Evolutionary conservation across 37 sponge, comb jelly and placozoan genomes (phyloP).

Genomic region (Crambe crambe): DNA sequence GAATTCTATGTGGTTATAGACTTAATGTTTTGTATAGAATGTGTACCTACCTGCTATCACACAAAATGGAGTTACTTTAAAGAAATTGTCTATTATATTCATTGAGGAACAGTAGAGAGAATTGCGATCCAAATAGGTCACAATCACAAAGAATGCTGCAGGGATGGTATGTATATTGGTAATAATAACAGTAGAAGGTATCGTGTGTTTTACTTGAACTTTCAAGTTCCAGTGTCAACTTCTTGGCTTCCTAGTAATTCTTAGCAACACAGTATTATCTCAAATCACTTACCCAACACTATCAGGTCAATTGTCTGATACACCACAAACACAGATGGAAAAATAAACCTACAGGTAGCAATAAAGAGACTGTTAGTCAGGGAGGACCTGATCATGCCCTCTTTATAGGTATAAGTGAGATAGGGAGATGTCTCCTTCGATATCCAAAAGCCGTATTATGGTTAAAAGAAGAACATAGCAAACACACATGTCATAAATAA

Average conservation of each 20-base stretch:
- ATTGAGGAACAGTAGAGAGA: not conserved
- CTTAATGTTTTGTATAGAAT: too few relatives aligned
- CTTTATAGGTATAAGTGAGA: too few relatives aligned
- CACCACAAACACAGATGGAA: not conserved
- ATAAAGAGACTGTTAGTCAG: too few relatives aligned
- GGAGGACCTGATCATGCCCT: too few relatives aligned
- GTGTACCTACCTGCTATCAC: constrained; percentile 5
- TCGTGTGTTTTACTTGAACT: too few relatives aligned
- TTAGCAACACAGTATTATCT: not conserved
- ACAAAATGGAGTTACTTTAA: not conserved
- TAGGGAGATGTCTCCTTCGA: too few relatives aligned
- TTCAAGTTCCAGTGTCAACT: too few relatives aligned
- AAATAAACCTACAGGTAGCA: not conserved
- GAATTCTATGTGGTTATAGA: too few relatives aligned
- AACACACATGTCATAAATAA: not conserved
- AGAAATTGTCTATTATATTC: not conserved
- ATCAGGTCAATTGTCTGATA: not conserved
- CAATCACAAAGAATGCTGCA: not conserved
- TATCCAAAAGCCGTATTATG: too few relatives aligned
- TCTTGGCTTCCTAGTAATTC: too few relatives aligned
- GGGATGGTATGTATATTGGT: too few relatives aligned
- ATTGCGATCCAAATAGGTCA: not conserved
- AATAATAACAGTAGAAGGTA: too few relatives aligned
- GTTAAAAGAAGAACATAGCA: not conserved
- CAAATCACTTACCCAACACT: not conserved